Conservation (phyloP, 2,888 invertebrate genomes). For the Acronicta aceris region DNA sequence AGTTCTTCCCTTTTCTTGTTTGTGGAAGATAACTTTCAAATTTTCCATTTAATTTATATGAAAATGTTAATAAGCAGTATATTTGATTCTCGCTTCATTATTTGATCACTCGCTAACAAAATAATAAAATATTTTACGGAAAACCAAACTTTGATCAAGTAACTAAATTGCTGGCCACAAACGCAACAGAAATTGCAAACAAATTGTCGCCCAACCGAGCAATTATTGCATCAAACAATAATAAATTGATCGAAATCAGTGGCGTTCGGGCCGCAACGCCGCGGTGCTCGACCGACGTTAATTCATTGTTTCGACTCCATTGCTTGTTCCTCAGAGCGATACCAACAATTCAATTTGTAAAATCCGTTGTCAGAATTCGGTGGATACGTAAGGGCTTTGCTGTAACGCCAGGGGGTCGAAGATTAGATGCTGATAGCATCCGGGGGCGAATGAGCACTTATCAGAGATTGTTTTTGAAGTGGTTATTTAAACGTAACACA, state of each 20-base stretch:
- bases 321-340: conserved; percentile 48
- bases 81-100: conserved; percentile 1
- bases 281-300: conserved; percentile 49
- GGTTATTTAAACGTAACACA: conserved; percentile 74
- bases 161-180: conserved; percentile 53
- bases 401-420: conserved; percentile 61
- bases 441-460: conserved; percentile 68
- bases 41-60: too few relatives aligned
- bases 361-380: conserved; percentile 27
- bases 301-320: conserved; percentile 67
- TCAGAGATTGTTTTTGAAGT: conserved; percentile 80
- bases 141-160: conserved; percentile 44
- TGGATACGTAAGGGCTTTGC: conserved; percentile 34
- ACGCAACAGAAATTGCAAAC: conserved; percentile 62
- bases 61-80: neutral
- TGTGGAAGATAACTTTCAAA: too few relatives aligned
- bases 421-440: conserved; percentile 64
- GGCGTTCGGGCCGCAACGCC: conserved; percentile 37
- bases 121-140: conserved; percentile 25
- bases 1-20: too few relatives aligned
- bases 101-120: conserved; percentile 13
- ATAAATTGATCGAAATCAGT: conserved; percentile 74
- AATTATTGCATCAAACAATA: conserved; percentile 76
- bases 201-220: conserved; percentile 66
- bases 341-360: conserved; percentile 26